phyloP scores from a whole-genome alignment of 2,797 vertebrate species.

The Alauda arvensis region DNA sequence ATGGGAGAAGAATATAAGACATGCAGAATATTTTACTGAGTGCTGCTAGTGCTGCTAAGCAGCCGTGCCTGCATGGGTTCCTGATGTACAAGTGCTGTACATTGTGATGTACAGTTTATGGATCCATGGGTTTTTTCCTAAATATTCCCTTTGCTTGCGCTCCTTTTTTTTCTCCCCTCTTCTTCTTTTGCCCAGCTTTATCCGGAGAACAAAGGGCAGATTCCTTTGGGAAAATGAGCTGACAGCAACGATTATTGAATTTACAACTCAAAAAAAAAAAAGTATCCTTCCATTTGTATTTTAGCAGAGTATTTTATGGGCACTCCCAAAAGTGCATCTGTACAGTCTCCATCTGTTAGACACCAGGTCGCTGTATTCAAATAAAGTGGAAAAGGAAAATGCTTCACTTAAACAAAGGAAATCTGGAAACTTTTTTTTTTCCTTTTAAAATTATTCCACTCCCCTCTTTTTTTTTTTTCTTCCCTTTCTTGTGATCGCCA shows the following conservation, averaged over 20 bases:
- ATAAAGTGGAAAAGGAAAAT: constrained; percentile 71
- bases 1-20: background rate
- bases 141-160: background rate
- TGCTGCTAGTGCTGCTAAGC: background rate
- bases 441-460: constrained; percentile 67
- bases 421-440: constrained; percentile 69
- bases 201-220: constrained; percentile 58
- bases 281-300: constrained; percentile 32
- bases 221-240: constrained; percentile 42
- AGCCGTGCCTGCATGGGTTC: background rate
- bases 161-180: background rate
- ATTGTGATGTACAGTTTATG: background rate
- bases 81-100: background rate
- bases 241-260: constrained; percentile 47
- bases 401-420: constrained; percentile 73
- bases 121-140: constrained; percentile 9
- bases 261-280: constrained; percentile 26
- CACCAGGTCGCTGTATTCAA: constrained; percentile 36
- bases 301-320: constrained; percentile 44
- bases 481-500: constrained; percentile 65
- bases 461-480: constrained; percentile 57
- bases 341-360: constrained; percentile 64
- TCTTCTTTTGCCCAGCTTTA: constrained; percentile 51
- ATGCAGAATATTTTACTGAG: constrained; percentile 12
- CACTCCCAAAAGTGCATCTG: constrained; percentile 51